Evolutionary conservation across 2,888 invertebrate genomes (phyloP), one percentile per base, ranked within the genome.

Genomic region (Agapostemon virescens): DNA sequence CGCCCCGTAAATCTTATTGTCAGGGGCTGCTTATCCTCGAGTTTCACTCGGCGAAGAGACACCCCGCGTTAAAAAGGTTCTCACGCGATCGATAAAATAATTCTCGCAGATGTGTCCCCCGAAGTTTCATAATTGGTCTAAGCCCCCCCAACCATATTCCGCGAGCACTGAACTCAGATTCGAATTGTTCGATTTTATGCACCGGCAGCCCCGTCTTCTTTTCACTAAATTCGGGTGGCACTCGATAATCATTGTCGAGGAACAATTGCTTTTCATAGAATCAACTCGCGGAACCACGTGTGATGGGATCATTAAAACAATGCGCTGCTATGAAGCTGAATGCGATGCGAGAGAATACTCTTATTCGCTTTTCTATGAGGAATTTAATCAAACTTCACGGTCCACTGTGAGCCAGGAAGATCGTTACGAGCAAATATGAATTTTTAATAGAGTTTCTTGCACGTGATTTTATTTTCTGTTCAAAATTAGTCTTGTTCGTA

Each of bases 1-100:
- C 40, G 30, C 20, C 69, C 26, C 82, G 45, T 86, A 84, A 84
- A 85, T 86, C 70, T 68, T 61, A 33, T 61, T 61, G 61, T 33
- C 61, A 11, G 58, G 13, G 30, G 23, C 26, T 49, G 70, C 73
- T 74, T 77, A 79, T 76, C 75, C n/a, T 23, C 42, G 30, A 55
- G 63, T 42, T 58, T 73, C 69, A 66, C 61, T 26, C 40, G 33
- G 33, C 36, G 58, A 42, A n/a, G 55, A 55, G 55, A 55, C 55
- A 26, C 15, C 38, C 7, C 38, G 23, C 63, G 30, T 15, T 30
- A 20, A 52, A 33, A 30, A 49, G n/a, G 38, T 45, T 45, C 40
- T 42, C 42, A 64, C 23, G 20, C 15, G 76, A 20, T 61, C 66
- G 69, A 81, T 77, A 69, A 74, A 77, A 9, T 45, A 64, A 58